Evolutionary conservation across 2,113 vertebrate species (phyloP).

Genomic region (Stomatorhinus ivindoensis): DNA sequence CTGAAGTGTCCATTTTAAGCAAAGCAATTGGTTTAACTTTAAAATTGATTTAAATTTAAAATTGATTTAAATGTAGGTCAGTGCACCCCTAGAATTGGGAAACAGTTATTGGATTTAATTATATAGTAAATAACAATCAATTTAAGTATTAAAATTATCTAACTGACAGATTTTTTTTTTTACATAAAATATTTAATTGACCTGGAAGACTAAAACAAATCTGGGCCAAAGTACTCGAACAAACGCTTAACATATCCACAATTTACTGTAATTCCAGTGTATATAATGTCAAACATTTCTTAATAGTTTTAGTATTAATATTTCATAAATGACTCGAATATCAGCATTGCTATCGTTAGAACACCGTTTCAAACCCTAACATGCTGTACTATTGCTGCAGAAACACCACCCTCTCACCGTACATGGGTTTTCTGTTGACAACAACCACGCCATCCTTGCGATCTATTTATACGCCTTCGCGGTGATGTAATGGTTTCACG

Average conservation of each 20-base stretch:
- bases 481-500: conserved; percentile 28
- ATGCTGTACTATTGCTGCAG: not conserved
- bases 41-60: not conserved
- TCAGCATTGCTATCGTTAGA: not conserved
- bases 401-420: not conserved
- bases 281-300: not conserved
- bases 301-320: not conserved
- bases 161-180: not conserved
- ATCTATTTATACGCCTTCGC: not conserved
- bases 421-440: not conserved
- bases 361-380: not conserved
- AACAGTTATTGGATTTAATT: not conserved
- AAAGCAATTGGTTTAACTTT: not conserved
- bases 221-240: not conserved
- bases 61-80: not conserved
- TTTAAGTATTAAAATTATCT: not conserved
- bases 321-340: not conserved
- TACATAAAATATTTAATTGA: not conserved
- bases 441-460: not conserved
- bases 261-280: not conserved
- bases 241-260: not conserved
- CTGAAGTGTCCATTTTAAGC: not conserved
- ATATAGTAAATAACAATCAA: not conserved
- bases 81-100: not conserved
- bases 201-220: not conserved